Evolutionary conservation across 2,888 invertebrate genomes (phyloP), one percentile per base, ranked within the genome.

Genomic region (Synergus japonicus): DNA sequence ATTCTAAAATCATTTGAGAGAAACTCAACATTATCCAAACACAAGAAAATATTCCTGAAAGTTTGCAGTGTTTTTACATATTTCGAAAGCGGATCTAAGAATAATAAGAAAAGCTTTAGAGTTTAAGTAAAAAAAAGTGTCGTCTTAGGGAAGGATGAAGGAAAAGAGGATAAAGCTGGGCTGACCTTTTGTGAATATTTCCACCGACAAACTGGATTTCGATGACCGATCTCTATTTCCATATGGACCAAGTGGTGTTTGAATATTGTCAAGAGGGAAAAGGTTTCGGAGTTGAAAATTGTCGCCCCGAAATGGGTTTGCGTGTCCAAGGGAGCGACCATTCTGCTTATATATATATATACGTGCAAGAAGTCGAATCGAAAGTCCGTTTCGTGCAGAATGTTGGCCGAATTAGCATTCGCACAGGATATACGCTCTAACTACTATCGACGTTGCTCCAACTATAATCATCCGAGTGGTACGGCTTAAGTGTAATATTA

Each of bases 361-460:
- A 10, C n/a, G 29, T 15, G 37, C 49, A 54, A 73, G 54, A 73
- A 73, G 54, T 18, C 54, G 41, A 37, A 73, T 73, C n/a, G 12
- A 73, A 54, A 54, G 37, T 54, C n/a, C 73, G 37, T 80, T 81
- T 83, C 84, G 84, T 81, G 81, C 81, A 84, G 82, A 82, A 85
- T 84, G 85, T 85, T 86, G 83, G 83, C 85, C 82, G 89, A 90
- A 91, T 91, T 92, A 92, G 91, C 91, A 92, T 92, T 92, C 91
- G 90, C 89, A 89, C 91, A 92, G 92, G 92, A 92, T 92, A 89
- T 90, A 91, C 92, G 92, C 89, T 92, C 92, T 91, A 92, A 92
- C 92, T 92, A 89, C 91, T 92, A 91, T 92, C 92, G 92, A 91
- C 91, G 91, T 90, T 89, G 88, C 88, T 88, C 87, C 89, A 91